These are phyloP conservation scores for Scaptodrosophila latifasciaeformis DNA, from an alignment of 2,888 invertebrate genomes.

Conservation along the genomic window DNA sequence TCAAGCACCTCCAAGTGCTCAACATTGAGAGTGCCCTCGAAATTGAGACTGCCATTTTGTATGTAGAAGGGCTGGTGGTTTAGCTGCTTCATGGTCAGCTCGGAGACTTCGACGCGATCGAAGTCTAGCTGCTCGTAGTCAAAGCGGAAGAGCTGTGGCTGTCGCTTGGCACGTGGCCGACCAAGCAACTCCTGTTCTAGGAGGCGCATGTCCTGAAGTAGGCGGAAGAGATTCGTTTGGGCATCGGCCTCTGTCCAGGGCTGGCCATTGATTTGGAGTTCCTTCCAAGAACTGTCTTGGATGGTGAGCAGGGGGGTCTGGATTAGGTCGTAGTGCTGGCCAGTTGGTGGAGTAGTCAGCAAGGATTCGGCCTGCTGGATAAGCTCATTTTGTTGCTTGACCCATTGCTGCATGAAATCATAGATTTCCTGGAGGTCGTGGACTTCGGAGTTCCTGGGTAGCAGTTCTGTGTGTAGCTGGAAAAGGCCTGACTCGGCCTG, in stretches of 20 bases:
- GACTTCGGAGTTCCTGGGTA: constrained; percentile 65
- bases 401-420: constrained; percentile 58
- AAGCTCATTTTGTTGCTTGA: constrained; percentile 61
- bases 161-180: constrained; percentile 38
- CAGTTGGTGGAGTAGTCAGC: constrained; percentile 3
- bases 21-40: constrained; percentile 59
- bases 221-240: constrained; percentile 42
- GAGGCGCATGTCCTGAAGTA: constrained; percentile 55
- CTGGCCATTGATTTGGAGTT: constrained; percentile 60
- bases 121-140: constrained; percentile 56
- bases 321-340: constrained; percentile 32
- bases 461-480: constrained; percentile 61
- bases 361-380: constrained; percentile 25
- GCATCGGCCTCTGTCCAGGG: constrained; percentile 64
- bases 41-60: constrained; percentile 53
- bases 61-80: constrained; percentile 67
- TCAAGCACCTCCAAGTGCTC: constrained; percentile 46
- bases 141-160: constrained; percentile 31
- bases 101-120: constrained; percentile 56
- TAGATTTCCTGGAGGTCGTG: constrained; percentile 67
- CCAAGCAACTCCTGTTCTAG: constrained; percentile 40
- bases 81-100: constrained; percentile 63
- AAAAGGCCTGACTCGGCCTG: constrained; percentile 70
- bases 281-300: constrained; percentile 45
- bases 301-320: constrained; percentile 51